Evolutionary conservation across 2,113 vertebrate species (phyloP), one percentile per base, ranked within the genome.

Genomic region (Penelope pileata): DNA sequence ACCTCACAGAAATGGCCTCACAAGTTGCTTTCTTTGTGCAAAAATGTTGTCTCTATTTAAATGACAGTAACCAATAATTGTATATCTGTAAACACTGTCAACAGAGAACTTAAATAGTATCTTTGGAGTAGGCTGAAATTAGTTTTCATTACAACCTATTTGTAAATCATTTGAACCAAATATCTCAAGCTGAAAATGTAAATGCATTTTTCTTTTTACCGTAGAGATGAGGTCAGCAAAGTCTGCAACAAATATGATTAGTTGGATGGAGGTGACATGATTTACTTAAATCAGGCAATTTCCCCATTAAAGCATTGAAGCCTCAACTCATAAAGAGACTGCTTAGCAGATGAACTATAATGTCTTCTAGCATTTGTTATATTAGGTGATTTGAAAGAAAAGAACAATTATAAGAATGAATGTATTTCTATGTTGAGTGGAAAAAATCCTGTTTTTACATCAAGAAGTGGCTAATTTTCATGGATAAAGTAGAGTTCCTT

Each of bases 371-470:
- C 66, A 94, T 97, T 96, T 97, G 78, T 97, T 97, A 91, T 86
- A 83, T 88, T 93, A 94, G 95, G 93, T 96, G 93, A 94, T 96
- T 92, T 84, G 92, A 97, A 97, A 93, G 93, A 94, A 94, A 97
- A 93, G 92, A 97, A 97, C 96, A 97, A 86, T 97, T 97, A 94
- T 64, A 96, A 96, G 91, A 97, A 96, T 80, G 85, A 96, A 96
- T 95, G 79, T 90, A 91, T 95, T 96, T 97, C 90, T 95, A 3
- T 64, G 62, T 95, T 60, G 78, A 97, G 76, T 82, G 47, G 17
- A 42, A 24, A 21, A 88, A 90, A 84, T 34, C 38, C 68, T 74
- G 79, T 87, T 95, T 96, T 95, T 97, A 60, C 94, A 95, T 95
- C 80, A 97, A 91, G 88, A 79, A 88, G 86, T 94, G 59, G 66